Base-by-base conservation (phyloP, 2,797 vertebrate species). In the Muraenolepis orangiensis region DNA sequence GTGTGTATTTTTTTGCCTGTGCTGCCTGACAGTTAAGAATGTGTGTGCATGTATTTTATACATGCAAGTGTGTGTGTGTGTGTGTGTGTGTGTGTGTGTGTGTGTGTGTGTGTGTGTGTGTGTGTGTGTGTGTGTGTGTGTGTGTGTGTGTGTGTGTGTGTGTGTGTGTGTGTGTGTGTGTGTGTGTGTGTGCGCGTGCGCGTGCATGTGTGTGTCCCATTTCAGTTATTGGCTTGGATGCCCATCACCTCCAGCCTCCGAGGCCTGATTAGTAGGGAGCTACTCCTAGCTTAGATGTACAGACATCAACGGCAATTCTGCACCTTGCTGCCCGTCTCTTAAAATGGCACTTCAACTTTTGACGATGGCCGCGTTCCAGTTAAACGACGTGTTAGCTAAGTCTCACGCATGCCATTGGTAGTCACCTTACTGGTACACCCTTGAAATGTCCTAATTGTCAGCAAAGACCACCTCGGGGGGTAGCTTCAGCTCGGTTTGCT, bases 261-360 rank as follows among this genome's bases (percentile, higher is more conserved):
- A 91, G 88, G 88, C 83, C 84, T 86, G 89, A 91, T 91, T 90
- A 89, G 85, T 81, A 86, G 82, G 80, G 89, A 89, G 83, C 85
- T 80, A 82, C 85, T 89, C 87, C 87, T 85, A 86, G 87, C 90
- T 87, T 91, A 82, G 85, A 82, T 86, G 87, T 86, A 80, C 79
- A 79, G 85, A 90, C 88, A 90, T 92, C 86, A 91, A 90, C 90
- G 84, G 89, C 84, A 87, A 80, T 40, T 70, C 84, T 88, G 79
- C 87, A 87, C 84, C 87, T 86, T 90, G 84, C 82, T 86, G 84
- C 87, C 85, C 84, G 83, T 89, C 86, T 80, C 87, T 87, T 87
- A 88, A 87, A 84, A 85, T 0, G 76, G 38, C 13, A 73, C 66
- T 66, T n/a, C 16, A 32, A 69, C 31, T 32, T 8, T 70, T 23